phyloP scores from a whole-genome alignment of 2,888 invertebrate species.

The Itoplectis maculator region DNA sequence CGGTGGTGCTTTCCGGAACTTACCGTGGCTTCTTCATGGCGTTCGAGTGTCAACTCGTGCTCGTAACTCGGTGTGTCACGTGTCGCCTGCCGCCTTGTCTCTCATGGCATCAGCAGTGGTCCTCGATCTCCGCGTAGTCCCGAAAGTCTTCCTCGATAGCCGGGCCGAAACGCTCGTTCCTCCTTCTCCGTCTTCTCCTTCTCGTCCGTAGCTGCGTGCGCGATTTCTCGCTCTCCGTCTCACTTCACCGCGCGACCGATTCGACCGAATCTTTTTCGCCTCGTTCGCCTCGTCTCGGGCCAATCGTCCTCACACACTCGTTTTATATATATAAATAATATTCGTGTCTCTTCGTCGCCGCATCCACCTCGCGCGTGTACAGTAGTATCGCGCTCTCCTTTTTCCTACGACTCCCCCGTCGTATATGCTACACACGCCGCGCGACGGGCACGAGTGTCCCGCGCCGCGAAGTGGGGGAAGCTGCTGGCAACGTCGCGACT shows the following conservation, averaged over 20 bases:
- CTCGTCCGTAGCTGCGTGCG: too few species aligned
- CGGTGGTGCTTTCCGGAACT: conserved; percentile 67
- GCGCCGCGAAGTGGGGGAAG: conserved; percentile 63
- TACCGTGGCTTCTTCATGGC: conserved; percentile 81
- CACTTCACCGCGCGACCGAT: too few species aligned
- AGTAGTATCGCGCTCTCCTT: conserved; percentile 46
- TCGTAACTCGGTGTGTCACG: conserved; percentile 78
- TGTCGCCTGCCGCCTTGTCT: conserved; percentile 75
- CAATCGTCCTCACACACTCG: too few species aligned
- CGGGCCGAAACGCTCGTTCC: neutral
- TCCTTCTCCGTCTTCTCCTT: conserved; percentile 27
- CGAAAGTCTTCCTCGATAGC: conserved; percentile 2
- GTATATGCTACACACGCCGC: conserved; percentile 32
- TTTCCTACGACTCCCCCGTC: conserved; percentile 30
- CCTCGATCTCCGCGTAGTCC: conserved; percentile 51
- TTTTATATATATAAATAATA: neutral
- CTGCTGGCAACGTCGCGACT: conserved; percentile 80
- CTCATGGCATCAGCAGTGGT: conserved; percentile 75
- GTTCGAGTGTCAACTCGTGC: conserved; percentile 70
- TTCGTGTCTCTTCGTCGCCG: conserved; percentile 23
- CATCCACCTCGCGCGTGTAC: conserved; percentile 20
- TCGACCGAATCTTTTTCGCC: too few species aligned
- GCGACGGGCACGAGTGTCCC: conserved; percentile 61
- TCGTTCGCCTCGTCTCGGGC: too few species aligned
- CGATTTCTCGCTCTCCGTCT: too few species aligned